A percentile compares a stretch with the other conserved stretches of the same genome.
These are phyloP conservation scores for Nycticebus coucang DNA, from an alignment of 2,113 vertebrate species.

Conservation along the genomic window DNA sequence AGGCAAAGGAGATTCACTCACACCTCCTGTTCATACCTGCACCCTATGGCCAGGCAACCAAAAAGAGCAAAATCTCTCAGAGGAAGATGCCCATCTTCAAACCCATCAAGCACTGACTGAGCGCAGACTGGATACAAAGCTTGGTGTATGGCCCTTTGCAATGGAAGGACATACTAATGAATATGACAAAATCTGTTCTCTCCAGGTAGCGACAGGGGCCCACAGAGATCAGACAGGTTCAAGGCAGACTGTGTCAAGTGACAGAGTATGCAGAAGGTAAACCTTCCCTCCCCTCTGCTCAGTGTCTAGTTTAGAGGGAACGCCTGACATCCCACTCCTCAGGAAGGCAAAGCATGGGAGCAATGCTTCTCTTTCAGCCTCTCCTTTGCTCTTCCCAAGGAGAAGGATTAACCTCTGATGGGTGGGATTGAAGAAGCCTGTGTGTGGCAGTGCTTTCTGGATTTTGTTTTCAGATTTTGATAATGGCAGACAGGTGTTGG, in stretches of 20 bases:
- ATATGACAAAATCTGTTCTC: not conserved
- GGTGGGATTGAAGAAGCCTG: not conserved
- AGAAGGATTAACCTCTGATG: not conserved
- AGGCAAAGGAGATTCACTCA: not conserved
- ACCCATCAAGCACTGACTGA: not conserved
- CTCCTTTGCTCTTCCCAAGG: not conserved
- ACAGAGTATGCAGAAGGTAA: too few species aligned
- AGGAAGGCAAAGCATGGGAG: not conserved
- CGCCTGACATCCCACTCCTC: not conserved
- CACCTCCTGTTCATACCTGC: not conserved
- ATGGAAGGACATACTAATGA: not conserved
- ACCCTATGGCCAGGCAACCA: not conserved
- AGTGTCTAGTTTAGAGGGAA: not conserved
- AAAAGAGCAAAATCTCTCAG: not conserved
- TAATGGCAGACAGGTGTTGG: not conserved
- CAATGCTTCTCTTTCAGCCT: not conserved
- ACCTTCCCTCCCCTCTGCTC: not conserved
- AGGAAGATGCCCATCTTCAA: not conserved
- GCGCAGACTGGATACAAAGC: not conserved
- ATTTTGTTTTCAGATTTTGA: not conserved
- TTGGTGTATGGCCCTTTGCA: accelerated
- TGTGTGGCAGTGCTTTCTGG: not conserved
- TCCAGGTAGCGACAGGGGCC: not conserved
- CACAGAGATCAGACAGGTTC: not conserved
- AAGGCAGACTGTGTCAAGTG: not conserved